Conservation (phyloP, 2,888 invertebrate genomes). For the Rotaria sp. region DNA sequence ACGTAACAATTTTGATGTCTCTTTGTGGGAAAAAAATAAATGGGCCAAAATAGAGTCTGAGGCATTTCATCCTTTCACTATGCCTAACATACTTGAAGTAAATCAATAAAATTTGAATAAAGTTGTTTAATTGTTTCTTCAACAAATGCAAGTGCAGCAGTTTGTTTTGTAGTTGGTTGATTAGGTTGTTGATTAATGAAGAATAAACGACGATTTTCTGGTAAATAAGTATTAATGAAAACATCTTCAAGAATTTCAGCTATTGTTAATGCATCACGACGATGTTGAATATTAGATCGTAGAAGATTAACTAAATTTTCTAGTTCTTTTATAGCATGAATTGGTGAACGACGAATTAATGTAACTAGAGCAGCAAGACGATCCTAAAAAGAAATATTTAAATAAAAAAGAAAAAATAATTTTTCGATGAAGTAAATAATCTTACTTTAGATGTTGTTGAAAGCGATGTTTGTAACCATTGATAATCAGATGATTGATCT, state of each 20-base stretch:
- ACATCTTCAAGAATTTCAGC: slow-evolving; percentile 9
- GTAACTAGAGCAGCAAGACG: not conserved
- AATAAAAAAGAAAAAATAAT: not conserved
- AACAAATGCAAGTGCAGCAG: not conserved
- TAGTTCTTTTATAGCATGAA: not conserved
- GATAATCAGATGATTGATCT: slow-evolving; percentile 5
- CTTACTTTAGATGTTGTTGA: not conserved
- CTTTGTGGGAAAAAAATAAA: no score
- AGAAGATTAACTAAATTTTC: not conserved
- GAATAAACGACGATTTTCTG: not conserved
- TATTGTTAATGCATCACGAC: not conserved
- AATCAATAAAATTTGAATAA: not conserved
- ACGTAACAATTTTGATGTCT: no score
- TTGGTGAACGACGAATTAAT: not conserved
- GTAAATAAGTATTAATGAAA: not conserved
- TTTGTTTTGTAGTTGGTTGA: not conserved
- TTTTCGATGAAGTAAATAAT: not conserved
- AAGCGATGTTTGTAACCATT: not conserved
- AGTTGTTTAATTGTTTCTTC: not conserved
- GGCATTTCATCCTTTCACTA: no score
- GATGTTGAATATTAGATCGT: not conserved
- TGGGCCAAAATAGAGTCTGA: no score
- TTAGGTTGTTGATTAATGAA: not conserved
- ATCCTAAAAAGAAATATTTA: not conserved
- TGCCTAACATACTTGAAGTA: not conserved